phyloP scores from a whole-genome alignment of 2,888 invertebrate species.

The Parnassius mnemosyne region DNA sequence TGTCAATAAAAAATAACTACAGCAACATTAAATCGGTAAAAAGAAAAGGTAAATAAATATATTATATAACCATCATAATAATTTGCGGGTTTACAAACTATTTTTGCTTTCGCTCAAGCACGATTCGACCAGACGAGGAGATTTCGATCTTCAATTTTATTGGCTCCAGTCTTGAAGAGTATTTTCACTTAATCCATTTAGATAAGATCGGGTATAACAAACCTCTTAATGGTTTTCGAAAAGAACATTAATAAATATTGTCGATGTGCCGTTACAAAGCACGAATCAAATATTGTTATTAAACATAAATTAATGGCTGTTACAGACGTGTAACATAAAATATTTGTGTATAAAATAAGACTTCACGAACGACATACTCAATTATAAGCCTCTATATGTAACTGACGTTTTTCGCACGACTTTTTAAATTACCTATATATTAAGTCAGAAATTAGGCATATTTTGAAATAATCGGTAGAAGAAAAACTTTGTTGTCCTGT shows the following conservation, averaged over 20 bases:
- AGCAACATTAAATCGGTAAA: background rate
- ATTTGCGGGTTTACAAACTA: slow-evolving; percentile 11
- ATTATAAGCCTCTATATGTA: background rate
- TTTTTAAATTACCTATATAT: too few relatives aligned
- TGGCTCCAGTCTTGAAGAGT: slow-evolving; percentile 44
- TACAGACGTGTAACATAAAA: slow-evolving; percentile 1
- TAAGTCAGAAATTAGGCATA: too few relatives aligned
- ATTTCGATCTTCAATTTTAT: slow-evolving; percentile 49
- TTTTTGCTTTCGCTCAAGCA: slow-evolving; percentile 25
- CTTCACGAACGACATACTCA: background rate
- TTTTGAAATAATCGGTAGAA: too few relatives aligned
- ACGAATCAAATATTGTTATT: slow-evolving; percentile 30
- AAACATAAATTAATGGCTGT: slow-evolving; percentile 26
- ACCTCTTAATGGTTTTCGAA: slow-evolving; percentile 47
- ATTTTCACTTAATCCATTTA: slow-evolving; percentile 63
- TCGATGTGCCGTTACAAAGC: slow-evolving; percentile 24
- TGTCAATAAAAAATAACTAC: too few relatives aligned
- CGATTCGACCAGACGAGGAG: slow-evolving; percentile 30
- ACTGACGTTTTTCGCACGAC: too few relatives aligned
- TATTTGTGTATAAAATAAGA: slow-evolving; percentile 18
- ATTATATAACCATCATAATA: slow-evolving; percentile 9
- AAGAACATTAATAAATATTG: slow-evolving; percentile 42
- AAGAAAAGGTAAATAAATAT: slow-evolving; percentile 2
- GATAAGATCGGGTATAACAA: slow-evolving; percentile 53
- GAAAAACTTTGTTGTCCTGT: too few relatives aligned